Evolutionary conservation across 92 coral and sea anemone species (phyloP).

Genomic region (Blastomussa wellsi): DNA sequence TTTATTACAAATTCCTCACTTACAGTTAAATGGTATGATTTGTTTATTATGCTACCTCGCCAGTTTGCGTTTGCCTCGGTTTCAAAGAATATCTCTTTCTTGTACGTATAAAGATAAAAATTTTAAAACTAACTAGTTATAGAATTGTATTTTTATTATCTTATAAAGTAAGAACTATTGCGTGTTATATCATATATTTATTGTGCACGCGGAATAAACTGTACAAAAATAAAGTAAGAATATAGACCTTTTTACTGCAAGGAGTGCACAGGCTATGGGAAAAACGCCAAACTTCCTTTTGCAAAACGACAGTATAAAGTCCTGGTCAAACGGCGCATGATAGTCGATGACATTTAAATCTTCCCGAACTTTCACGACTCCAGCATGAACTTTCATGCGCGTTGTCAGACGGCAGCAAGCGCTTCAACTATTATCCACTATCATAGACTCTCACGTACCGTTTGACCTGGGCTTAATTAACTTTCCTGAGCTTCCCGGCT

Average conservation of each 20-base stretch:
- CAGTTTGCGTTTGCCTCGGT: neutral
- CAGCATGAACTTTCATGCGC: too few relatives aligned
- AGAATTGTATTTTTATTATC: conserved; percentile 29
- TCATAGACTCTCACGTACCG: too few relatives aligned
- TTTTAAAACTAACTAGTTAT: neutral
- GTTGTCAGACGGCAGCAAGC: too few relatives aligned
- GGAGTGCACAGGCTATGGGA: neutral
- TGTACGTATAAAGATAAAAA: neutral
- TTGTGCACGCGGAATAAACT: conserved; percentile 18
- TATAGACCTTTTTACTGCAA: neutral
- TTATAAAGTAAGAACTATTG: neutral
- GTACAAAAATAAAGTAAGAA: neutral
- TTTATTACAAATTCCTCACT: neutral
- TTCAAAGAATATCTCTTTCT: neutral
- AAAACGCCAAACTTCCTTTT: too few relatives aligned
- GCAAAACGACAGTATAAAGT: too few relatives aligned
- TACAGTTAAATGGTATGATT: neutral
- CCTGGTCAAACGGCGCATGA: too few relatives aligned
- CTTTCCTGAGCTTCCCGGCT: too few relatives aligned
- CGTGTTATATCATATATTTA: conserved; percentile 21
- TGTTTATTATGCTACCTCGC: neutral
- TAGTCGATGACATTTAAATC: too few relatives aligned
- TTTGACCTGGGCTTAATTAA: too few relatives aligned
- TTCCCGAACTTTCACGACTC: too few relatives aligned
- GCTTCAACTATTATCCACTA: too few relatives aligned